Base-by-base conservation (phyloP, 2,888 invertebrate species). In the Plemyria rubiginata region DNA sequence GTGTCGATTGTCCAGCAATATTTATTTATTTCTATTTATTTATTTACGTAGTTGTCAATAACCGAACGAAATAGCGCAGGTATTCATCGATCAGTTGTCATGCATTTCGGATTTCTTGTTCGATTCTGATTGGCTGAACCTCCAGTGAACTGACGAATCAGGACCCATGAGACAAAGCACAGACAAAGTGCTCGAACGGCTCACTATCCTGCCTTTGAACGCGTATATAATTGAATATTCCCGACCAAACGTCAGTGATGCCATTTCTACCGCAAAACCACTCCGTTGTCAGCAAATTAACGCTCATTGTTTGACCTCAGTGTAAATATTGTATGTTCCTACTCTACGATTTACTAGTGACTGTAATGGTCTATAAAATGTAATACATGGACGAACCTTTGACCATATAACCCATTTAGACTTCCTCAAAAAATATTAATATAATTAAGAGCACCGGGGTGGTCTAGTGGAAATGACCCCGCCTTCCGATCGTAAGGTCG, bases 251-350 rank as follows among this genome's bases (percentile, higher is more conserved):
- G 68, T 55, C 71, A 74, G 66, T 73, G 74, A 77, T 71, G 77
- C 77, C 72, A 69, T 71, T 71, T 65, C 48, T 56, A 74, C 81
- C 83, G 70, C 80, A 79, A 76, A 74, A 77, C 82, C 85, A 76
- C 79, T 76, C 70, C 73, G 79, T 74, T 82, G 80, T 84, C 83
- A 81, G 80, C 80, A 76, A 82, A 85, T 85, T 82, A 82, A 80
- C 75, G 74, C 63, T 62, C 67, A 84, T 82, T 84, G 80, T 80
- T 51, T 41, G 48, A 53, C 51, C 52, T 50, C 46, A 61, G 51
- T 67, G 67, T 67, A 70, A 70, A 66, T 59, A 51, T 38, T 54
- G 54, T 48, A 50, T 38, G 49, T 52, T 7, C 22, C 22, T 54
- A 36, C 51, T 52, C 48, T 22, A 45, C 38, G 43, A 56, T 62